Percentiles rank a stretch among this genome's conserved stretches.
phyloP scores from a whole-genome alignment of 2,113 vertebrate genomes.

The Mesocricetus auratus region DNA sequence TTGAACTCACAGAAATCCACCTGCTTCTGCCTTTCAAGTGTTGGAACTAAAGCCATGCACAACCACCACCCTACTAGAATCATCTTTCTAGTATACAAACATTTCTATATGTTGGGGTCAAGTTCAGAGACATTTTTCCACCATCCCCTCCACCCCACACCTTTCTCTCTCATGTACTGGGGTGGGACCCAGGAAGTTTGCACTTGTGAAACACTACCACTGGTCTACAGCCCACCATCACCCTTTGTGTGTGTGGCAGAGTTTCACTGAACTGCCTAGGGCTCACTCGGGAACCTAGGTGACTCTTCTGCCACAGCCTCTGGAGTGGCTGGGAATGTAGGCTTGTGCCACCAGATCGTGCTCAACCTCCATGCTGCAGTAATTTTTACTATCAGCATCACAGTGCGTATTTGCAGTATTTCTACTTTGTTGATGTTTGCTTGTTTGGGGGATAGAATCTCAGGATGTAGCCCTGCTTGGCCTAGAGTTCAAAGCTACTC shows the following conservation, averaged over 20 bases:
- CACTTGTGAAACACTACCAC: background rate
- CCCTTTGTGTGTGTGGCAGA: background rate
- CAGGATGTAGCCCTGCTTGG: background rate
- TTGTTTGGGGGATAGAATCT: background rate
- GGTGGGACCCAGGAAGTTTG: background rate
- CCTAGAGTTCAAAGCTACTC: background rate
- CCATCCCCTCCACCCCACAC: background rate
- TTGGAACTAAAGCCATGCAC: no score
- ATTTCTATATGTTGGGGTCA: constrained; percentile 7
- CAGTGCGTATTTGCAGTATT: background rate
- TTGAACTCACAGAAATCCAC: no score
- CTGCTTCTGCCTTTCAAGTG: no score
- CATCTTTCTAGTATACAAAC: constrained; percentile 26
- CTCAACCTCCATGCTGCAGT: background rate
- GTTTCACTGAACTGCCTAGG: background rate
- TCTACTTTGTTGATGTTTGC: background rate
- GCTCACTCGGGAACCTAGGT: background rate
- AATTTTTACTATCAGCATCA: background rate
- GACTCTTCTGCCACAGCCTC: background rate
- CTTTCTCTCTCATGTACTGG: background rate
- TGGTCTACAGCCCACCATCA: background rate
- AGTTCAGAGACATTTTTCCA: background rate
- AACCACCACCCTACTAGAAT: background rate
- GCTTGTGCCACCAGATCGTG: background rate
- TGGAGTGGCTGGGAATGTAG: background rate